Evolutionary conservation across 30 jellyfish, hydroid and myxozoan genomes (phyloP).

Genomic region (Chrysaora quinquecirrha): DNA sequence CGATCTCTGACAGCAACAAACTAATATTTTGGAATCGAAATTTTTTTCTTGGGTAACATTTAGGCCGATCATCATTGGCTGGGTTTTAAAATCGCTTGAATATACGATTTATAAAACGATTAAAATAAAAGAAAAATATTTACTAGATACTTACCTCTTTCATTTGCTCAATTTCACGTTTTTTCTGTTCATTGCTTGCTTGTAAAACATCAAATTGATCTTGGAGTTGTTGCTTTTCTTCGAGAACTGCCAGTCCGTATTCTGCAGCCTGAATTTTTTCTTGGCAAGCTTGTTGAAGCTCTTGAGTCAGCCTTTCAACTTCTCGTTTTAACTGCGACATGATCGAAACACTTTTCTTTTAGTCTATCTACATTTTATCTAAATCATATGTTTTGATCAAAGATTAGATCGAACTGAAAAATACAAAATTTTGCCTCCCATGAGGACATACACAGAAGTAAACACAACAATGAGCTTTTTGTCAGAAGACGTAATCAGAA

Average conservation of each 20-base stretch:
- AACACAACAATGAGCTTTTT: too few relatives aligned
- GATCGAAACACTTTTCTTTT: too few relatives aligned
- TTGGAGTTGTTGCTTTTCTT: constrained; percentile 89
- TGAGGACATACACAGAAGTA: too few relatives aligned
- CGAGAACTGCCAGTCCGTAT: constrained; percentile 96
- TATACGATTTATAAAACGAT: too few relatives aligned
- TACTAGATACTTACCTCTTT: constrained; percentile 52
- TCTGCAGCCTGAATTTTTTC: constrained; percentile 97
- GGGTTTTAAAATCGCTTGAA: too few relatives aligned
- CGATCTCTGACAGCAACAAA: too few relatives aligned
- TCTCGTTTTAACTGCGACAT: constrained; percentile 67
- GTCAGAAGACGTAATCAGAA: too few relatives aligned
- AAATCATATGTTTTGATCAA: background rate
- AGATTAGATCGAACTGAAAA: background rate
- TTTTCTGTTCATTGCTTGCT: constrained; percentile 50
- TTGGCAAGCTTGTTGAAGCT: constrained; percentile 92
- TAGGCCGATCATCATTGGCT: too few relatives aligned
- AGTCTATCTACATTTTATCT: background rate
- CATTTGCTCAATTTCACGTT: constrained; percentile 64
- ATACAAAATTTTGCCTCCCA: too few relatives aligned
- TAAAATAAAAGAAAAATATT: too few relatives aligned
- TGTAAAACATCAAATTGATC: constrained; percentile 72
- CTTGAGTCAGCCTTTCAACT: constrained; percentile 75
- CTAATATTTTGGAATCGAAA: too few relatives aligned
- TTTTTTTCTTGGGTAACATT: too few relatives aligned